phyloP scores from a whole-genome alignment of 2,888 invertebrate genomes.

The Listrodromus nycthemerus region DNA sequence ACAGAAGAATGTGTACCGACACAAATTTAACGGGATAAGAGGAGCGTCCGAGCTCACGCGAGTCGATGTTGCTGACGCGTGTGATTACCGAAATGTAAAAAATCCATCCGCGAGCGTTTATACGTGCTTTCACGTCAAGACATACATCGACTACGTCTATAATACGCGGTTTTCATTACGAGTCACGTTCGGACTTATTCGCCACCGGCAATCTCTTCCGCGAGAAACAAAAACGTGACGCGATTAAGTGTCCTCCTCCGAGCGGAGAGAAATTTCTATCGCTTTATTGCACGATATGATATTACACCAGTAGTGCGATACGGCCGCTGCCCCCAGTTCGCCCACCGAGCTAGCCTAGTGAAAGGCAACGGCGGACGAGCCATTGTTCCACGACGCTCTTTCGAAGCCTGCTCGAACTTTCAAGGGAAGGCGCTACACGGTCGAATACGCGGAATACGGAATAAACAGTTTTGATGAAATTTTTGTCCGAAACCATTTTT shows the following conservation, averaged over 20 bases:
- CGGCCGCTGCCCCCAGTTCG: neutral
- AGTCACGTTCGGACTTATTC: slow-evolving; percentile 39
- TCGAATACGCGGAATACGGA: no score
- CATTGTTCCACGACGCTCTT: neutral
- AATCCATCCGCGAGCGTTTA: slow-evolving; percentile 6
- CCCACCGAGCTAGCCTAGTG: neutral
- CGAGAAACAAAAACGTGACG: slow-evolving; percentile 39
- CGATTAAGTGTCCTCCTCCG: slow-evolving; percentile 10
- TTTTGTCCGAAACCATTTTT: no score
- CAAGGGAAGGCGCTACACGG: no score
- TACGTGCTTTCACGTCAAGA: slow-evolving; percentile 26
- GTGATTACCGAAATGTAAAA: slow-evolving; percentile 14
- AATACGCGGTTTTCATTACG: slow-evolving; percentile 28
- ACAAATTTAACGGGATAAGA: slow-evolving; percentile 17
- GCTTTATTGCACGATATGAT: neutral
- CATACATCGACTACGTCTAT: slow-evolving; percentile 33
- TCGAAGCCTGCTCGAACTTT: neutral
- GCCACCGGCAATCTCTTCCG: slow-evolving; percentile 28
- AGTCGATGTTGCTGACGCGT: slow-evolving; percentile 21
- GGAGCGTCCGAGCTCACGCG: neutral
- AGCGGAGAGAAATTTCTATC: slow-evolving; percentile 17
- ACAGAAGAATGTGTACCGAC: neutral
- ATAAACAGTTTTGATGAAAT: no score
- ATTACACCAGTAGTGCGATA: neutral
- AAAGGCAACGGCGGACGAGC: neutral